Evolutionary conservation across 2,113 vertebrate genomes (phyloP), one percentile per base, ranked within the genome.

Genomic region (Bubo bubo): DNA sequence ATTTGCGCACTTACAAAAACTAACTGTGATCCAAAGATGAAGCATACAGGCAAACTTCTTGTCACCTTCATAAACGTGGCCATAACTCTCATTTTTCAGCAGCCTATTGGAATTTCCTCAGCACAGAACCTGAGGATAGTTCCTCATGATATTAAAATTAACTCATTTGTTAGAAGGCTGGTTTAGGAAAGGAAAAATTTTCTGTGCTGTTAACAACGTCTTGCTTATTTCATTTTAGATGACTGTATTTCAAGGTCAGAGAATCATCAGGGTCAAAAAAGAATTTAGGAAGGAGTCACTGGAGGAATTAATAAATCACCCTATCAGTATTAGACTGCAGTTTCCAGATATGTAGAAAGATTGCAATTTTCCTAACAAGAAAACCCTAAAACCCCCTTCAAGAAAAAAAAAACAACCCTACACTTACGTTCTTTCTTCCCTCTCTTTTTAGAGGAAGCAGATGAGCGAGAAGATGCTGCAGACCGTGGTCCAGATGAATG

Each of bases 381-480:
- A 93, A 88, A 68, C 19, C 30, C 52, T 74, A 52, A 66, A 86
- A 39, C 4, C 16, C 47, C n/a, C 30, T 50, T 62, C 6, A 28
- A 50, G 30, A 35, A 43, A 56, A 55, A 26, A 8, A 30, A 35
- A 39, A 56, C 23, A 11, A 12, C 10, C 5, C 26, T 30, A 16
- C 16, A 97, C 98, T 98, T 97, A 98, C 98, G 77, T 89, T 98
- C 97, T 63, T 97, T 98, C 83, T 91, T 98, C 93, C 98, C 98
- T 97, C 97, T 99, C 95, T 97, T 99, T 96, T 96, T 99, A n/a
- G 96, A 96, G 39, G 98, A 99, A 81, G 97, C 75, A 62, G 98
- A 98, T 14, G 99, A 99, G 72, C 64, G 97, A 55, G 99, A 99
- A 3, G 99, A 99, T 8, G 98, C 97, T 56, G 97, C 95, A 84